Percentiles rank a stretch among this genome's conserved stretches.
These are phyloP conservation scores for Microtus oregoni DNA, from an alignment of 2,113 vertebrate species.

Conservation along the genomic window DNA sequence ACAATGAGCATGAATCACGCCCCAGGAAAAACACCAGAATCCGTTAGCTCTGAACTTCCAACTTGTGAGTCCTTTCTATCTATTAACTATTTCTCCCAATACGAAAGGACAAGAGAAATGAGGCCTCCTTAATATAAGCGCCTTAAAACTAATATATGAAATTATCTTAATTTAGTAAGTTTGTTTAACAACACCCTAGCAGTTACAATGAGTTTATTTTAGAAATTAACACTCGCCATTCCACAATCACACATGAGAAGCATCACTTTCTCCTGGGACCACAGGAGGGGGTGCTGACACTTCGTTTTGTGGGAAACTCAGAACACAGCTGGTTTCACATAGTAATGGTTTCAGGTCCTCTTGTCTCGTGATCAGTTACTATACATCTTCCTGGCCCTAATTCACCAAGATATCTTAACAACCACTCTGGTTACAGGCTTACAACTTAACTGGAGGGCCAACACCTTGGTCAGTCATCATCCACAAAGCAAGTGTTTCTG, in stretches of 20 bases:
- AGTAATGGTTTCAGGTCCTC: not conserved
- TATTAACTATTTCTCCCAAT: too few relatives aligned
- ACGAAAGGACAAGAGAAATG: too few relatives aligned
- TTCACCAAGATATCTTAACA: not conserved
- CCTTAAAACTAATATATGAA: too few relatives aligned
- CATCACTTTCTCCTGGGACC: not conserved
- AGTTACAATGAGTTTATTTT: not conserved
- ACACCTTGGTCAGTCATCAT: not conserved
- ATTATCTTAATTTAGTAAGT: too few relatives aligned
- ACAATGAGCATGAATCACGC: not conserved
- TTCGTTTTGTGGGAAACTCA: not conserved
- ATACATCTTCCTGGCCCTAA: too few relatives aligned
- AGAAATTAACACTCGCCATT: not conserved
- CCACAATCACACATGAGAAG: rapidly evolving
- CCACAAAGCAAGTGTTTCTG: not conserved
- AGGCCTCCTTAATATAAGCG: too few relatives aligned
- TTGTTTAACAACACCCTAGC: too few relatives aligned
- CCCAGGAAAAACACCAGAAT: not conserved
- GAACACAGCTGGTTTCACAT: not conserved
- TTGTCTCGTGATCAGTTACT: not conserved
- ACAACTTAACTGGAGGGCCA: too few relatives aligned
- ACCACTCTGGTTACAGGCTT: not conserved
- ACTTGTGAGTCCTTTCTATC: not conserved
- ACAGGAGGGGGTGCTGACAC: not conserved
- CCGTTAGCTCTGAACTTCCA: not conserved